Percentiles rank a stretch among this genome's conserved stretches.
phyloP scores from a whole-genome alignment of 2,888 invertebrate genomes.

The Priapulus caudatus region DNA sequence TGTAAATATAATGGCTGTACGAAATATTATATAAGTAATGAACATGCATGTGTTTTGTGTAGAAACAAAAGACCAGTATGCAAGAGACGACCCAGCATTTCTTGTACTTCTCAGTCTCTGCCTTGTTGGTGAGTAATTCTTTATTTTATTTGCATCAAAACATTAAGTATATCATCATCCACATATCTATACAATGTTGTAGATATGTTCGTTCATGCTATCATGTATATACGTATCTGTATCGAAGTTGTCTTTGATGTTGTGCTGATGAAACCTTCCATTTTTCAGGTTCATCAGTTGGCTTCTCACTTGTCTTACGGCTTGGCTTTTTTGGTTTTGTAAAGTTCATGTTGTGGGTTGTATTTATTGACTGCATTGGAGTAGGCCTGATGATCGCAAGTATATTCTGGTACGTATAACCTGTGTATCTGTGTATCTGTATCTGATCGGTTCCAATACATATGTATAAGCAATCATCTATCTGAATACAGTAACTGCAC shows the following conservation, averaged over 20 bases:
- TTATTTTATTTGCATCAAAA: background rate
- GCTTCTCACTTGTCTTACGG: constrained; percentile 65
- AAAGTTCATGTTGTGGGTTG: constrained; percentile 74
- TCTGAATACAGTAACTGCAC: background rate
- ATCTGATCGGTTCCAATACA: too few relatives aligned
- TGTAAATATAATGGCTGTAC: constrained; percentile 1
- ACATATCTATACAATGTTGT: too few relatives aligned
- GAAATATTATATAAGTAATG: too few relatives aligned
- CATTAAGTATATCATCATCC: too few relatives aligned
- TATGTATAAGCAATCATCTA: background rate
- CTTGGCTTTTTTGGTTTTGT: constrained; percentile 51
- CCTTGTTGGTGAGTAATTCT: constrained; percentile 43
- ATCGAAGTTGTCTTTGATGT: too few relatives aligned
- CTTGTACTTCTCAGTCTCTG: constrained; percentile 75
- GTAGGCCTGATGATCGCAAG: constrained; percentile 75
- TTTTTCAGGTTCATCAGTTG: constrained; percentile 71
- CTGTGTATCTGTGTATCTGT: too few relatives aligned
- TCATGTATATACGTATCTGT: too few relatives aligned
- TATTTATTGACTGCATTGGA: constrained; percentile 86
- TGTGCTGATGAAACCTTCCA: too few relatives aligned
- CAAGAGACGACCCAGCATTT: constrained; percentile 96
- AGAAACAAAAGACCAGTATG: constrained; percentile 98
- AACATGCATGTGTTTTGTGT: too few relatives aligned
- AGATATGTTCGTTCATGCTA: too few relatives aligned
- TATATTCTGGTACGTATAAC: constrained; percentile 68